Evolutionary conservation across 1,140 invertebrate genomes (phyloP).

Genomic region (Manduca sexta): DNA sequence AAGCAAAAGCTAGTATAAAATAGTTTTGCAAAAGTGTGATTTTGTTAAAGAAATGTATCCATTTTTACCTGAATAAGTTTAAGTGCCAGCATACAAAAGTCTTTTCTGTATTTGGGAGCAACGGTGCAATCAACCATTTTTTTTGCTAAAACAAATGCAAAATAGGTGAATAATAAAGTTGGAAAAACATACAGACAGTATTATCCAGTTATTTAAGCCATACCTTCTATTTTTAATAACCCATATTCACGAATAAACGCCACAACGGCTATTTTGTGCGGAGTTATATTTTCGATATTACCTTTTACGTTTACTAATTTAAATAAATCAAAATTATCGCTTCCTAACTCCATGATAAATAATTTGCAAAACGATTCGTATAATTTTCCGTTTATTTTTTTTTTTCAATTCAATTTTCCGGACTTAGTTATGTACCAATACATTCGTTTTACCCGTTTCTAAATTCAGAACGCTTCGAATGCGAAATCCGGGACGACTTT

Average conservation of each 20-base stretch:
- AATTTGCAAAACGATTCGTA: not conserved
- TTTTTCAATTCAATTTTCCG: no score
- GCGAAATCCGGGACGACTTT: no score
- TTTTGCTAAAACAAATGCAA: slow-evolving; percentile 54
- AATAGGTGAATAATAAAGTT: not conserved
- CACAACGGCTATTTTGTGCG: slow-evolving; percentile 70
- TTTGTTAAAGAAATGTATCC: no score
- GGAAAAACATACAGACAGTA: slow-evolving; percentile 3
- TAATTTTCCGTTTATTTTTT: not conserved
- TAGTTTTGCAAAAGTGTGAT: no score
- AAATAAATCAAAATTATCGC: slow-evolving; percentile 49
- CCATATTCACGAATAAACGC: slow-evolving; percentile 71
- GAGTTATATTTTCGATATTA: slow-evolving; percentile 68
- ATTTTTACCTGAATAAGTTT: slow-evolving; percentile 64
- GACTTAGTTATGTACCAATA: no score
- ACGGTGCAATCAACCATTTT: slow-evolving; percentile 53
- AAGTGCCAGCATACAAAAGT: slow-evolving; percentile 68
- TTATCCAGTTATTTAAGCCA: no score
- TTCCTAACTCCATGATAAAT: slow-evolving; percentile 37
- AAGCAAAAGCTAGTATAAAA: no score
- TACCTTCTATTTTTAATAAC: slow-evolving; percentile 61
- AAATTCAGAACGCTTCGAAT: no score
- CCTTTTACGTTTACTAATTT: slow-evolving; percentile 55
- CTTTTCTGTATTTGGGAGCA: slow-evolving; percentile 68
- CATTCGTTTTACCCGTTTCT: no score